These are phyloP conservation scores for Monochamus saltuarius DNA, from an alignment of 1,140 invertebrate genomes.

Conservation along the genomic window DNA sequence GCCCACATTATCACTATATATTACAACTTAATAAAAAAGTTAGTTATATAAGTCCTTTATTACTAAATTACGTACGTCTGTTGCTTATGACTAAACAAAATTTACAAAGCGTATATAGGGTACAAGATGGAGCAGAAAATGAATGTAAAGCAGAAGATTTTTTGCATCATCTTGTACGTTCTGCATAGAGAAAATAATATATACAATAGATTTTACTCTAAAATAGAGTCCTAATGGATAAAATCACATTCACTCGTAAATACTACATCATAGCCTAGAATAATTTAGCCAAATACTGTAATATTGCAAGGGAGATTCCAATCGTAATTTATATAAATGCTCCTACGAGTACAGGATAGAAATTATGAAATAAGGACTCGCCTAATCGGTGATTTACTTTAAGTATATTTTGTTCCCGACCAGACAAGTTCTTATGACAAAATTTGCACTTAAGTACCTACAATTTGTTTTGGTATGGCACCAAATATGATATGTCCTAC, in stretches of 20 bases:
- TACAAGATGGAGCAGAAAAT: too few relatives aligned
- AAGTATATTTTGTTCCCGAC: too few relatives aligned
- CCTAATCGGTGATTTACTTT: too few relatives aligned
- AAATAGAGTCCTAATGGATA: constrained; percentile 9
- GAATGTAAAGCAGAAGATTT: not conserved
- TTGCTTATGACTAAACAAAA: constrained; percentile 25
- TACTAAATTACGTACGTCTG: constrained; percentile 17
- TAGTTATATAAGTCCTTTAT: constrained; percentile 27
- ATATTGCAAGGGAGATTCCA: constrained; percentile 45
- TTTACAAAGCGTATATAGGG: constrained; percentile 32
- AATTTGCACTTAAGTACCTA: constrained; percentile 10
- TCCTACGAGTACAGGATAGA: constrained; percentile 15
- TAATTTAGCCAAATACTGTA: constrained; percentile 48
- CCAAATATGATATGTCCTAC: constrained; percentile 44
- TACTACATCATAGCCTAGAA: constrained; percentile 32
- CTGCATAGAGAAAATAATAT: constrained; percentile 15
- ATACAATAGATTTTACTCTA: constrained; percentile 12
- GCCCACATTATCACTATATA: constrained; percentile 34
- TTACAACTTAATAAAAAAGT: constrained; percentile 36
- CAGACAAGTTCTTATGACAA: too few relatives aligned
- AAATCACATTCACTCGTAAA: constrained; percentile 40
- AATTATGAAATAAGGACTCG: too few relatives aligned
- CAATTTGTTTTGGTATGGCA: constrained; percentile 34
- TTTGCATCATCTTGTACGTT: not conserved
- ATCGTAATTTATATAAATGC: constrained; percentile 22